Evolutionary conservation across 2,113 vertebrate species (phyloP), one percentile per base, ranked within the genome.

Genomic region (Regulus satrapa): DNA sequence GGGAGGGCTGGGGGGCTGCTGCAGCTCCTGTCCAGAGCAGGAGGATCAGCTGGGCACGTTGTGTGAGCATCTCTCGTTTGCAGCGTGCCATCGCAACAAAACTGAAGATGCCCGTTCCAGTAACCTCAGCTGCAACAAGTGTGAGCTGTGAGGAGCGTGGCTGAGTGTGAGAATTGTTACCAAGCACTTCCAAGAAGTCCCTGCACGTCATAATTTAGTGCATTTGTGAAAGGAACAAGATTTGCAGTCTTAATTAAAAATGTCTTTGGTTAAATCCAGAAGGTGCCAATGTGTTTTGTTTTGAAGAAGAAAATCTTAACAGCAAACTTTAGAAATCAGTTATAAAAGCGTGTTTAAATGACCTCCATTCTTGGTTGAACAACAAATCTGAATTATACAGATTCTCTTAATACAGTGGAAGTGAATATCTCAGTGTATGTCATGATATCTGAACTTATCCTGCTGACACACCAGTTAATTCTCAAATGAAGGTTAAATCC

Each of bases 41-140:
- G 87, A 11, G 7, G 40, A 31, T 31, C 62, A 28, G n/a, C 62
- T 29, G 4, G 3, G 29, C 43, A 75, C 59, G 2, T 2, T 36
- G 10, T 11, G 18, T 18, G 45, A 69, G 67, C 6, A 21, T 41
- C 54, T 81, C 56, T 18, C 5, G 73, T 59, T 52, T 18, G 25
- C 36, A 40, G 26, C 0, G 0, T 14, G 23, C 46, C 0, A 0
- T 21, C 34, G 26, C 61, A 64, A 43, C 31, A 24, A 13, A 72
- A 20, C 20, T 62, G 40, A 72, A 83, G 80, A 38, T 1, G 1
- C 29, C 54, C 66, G 5, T 41, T 43, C 8, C 49, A 49, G 34
- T 25, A 29, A 29, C 12, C 23, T 31, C 5, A 36, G 34, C 5
- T 67, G 52, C 26, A 67, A 25, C 32, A 59, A 41, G 25, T 55